phyloP scores from a whole-genome alignment of 2,888 invertebrate genomes.

The Nipponacmea schrenckii region DNA sequence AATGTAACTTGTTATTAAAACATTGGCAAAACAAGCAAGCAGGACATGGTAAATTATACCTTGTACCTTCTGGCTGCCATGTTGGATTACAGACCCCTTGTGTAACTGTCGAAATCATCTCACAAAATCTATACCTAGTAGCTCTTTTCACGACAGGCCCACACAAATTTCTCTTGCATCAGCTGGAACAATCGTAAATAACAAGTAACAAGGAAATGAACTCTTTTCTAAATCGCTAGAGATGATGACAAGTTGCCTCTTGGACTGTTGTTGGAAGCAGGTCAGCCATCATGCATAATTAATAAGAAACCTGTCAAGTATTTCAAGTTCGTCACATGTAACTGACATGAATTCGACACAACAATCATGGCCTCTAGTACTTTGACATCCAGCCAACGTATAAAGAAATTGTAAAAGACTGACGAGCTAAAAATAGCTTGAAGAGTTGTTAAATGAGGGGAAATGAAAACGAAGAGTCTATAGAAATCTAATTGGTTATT shows the following conservation, averaged over 20 bases:
- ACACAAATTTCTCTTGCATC: neutral
- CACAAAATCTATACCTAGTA: neutral
- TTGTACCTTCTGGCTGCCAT: neutral
- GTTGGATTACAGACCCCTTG: neutral
- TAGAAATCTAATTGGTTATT: too few species aligned
- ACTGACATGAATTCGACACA: neutral
- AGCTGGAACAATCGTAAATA: neutral
- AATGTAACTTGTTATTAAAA: neutral
- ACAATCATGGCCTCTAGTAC: slow-evolving; percentile 6
- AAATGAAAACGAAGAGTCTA: too few species aligned
- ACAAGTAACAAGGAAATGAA: neutral
- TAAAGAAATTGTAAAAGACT: neutral
- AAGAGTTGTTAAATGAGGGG: too few species aligned
- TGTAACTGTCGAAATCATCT: neutral
- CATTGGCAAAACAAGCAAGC: neutral
- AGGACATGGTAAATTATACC: neutral
- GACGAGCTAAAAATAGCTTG: too few species aligned
- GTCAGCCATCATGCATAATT: slow-evolving; percentile 4
- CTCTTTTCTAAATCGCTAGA: neutral
- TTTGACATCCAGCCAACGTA: neutral
- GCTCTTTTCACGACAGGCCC: neutral
- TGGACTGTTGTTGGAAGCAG: neutral
- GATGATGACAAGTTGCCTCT: neutral
- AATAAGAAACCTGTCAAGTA: slow-evolving; percentile 1
- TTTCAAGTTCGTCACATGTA: slow-evolving; percentile 7